Evolutionary conservation across 2,888 invertebrate genomes (phyloP).

Genomic region (Apotomis betuletana): DNA sequence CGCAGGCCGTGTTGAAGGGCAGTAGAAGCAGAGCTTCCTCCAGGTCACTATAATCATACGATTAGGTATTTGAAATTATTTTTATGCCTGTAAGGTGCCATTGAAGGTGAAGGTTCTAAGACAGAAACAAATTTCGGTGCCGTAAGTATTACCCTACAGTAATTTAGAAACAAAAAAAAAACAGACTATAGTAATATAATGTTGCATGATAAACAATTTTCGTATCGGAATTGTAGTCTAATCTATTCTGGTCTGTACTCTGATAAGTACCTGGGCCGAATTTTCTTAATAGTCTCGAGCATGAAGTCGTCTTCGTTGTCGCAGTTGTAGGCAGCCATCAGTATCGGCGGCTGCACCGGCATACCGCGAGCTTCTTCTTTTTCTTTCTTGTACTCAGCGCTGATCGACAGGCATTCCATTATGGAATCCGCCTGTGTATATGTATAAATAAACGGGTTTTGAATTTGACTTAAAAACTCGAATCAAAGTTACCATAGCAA

Average conservation of each 20-base stretch:
- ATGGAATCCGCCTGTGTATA: conserved; percentile 90
- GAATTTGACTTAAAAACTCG: too few species aligned
- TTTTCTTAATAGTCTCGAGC: conserved; percentile 89
- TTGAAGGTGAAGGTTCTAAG: too few species aligned
- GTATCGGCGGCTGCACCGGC: conserved; percentile 85
- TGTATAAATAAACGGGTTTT: background rate
- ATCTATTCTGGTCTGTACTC: too few species aligned
- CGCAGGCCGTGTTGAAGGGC: conserved; percentile 91
- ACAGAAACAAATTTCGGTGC: too few species aligned
- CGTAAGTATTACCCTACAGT: too few species aligned
- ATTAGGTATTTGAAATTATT: background rate
- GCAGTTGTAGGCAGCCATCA: conserved; percentile 92
- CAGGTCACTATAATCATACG: conserved; percentile 87
- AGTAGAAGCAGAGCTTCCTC: conserved; percentile 94
- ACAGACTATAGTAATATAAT: too few species aligned
- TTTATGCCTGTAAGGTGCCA: too few species aligned
- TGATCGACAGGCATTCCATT: conserved; percentile 94
- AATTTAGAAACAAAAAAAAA: too few species aligned
- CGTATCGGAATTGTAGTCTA: too few species aligned
- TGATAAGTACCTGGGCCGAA: conserved; percentile 88
- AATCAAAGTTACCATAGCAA: too few species aligned
- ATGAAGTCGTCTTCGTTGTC: conserved; percentile 91
- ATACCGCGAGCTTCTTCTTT: conserved; percentile 82
- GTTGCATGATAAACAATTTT: too few species aligned
- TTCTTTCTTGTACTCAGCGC: conserved; percentile 85